Evolutionary conservation across 2,888 invertebrate genomes (phyloP).

Genomic region (Agriopis marginaria): DNA sequence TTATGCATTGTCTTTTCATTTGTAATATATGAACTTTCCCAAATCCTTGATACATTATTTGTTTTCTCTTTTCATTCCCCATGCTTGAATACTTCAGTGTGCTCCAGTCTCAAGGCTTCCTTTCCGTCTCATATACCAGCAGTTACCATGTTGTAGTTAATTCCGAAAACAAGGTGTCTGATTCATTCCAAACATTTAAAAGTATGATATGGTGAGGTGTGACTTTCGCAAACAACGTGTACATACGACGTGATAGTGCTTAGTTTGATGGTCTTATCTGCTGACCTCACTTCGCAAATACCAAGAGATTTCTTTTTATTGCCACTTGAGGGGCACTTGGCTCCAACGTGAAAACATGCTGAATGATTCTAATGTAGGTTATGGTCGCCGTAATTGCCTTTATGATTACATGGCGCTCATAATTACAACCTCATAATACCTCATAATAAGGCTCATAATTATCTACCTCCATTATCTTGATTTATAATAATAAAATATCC

Average conservation of each 20-base stretch:
- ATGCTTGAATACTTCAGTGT: slow-evolving; percentile 15
- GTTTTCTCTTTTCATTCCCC: slow-evolving; percentile 10
- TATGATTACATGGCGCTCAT: slow-evolving; percentile 9
- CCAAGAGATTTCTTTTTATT: slow-evolving; percentile 40
- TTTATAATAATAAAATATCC: slow-evolving; percentile 17
- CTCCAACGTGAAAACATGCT: slow-evolving; percentile 14
- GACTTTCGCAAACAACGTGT: slow-evolving; percentile 28
- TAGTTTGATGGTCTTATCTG: slow-evolving; percentile 43
- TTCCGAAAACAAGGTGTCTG: slow-evolving; percentile 21
- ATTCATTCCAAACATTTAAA: slow-evolving; percentile 24
- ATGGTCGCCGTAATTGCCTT: slow-evolving; percentile 21
- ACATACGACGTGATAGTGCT: slow-evolving; percentile 26
- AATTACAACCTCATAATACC: neutral
- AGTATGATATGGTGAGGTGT: slow-evolving; percentile 19
- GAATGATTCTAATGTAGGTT: slow-evolving; percentile 30
- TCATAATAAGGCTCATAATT: neutral
- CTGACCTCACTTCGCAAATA: slow-evolving; percentile 40
- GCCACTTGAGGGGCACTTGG: slow-evolving; percentile 23
- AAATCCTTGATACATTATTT: slow-evolving; percentile 24
- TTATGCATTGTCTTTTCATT: neutral
- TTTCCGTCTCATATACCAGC: slow-evolving; percentile 14
- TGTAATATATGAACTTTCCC: slow-evolving; percentile 3
- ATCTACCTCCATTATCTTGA: slow-evolving; percentile 16
- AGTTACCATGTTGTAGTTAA: slow-evolving; percentile 14
- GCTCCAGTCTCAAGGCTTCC: slow-evolving; percentile 21